Base-by-base conservation (phyloP, 2,888 invertebrate genomes). In the Chorisops tibialis region DNA sequence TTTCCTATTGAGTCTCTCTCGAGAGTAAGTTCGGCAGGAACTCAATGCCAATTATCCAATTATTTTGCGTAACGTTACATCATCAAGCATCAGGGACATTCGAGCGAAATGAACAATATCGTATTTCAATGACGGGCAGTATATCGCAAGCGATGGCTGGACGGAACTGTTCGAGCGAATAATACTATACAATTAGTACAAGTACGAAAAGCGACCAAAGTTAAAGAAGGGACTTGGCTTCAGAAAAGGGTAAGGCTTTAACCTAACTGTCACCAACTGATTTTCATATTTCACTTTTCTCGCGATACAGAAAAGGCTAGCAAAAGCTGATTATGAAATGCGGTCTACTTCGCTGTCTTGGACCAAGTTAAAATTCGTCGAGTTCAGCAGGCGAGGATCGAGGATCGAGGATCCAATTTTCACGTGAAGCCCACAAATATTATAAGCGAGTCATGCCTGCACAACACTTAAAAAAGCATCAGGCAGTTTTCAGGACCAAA, bases 401-500 rank as follows among this genome's bases (percentile, higher is more conserved):
- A 68, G 75, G 67, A 38, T 70, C 74, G 63, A 77, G 72, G 39
- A 69, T 81, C 63, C 71, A 68, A 37, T 79, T 75, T 67, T 78
- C 77, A 1, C 68, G 70, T 9, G 69, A 66, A 19, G 79, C 80
- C 30, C 72, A 73, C 1, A 66, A 71, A 38, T 71, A 74, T 48
- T 62, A 75, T 0, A 75, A 77, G 52, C 76, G 71, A 66, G 72
- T 67, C 2, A 76, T 80, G 74, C 69, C 74, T 0, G 67, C 71
- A 2, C 67, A 71, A 21, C 82, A 82, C 70, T 68, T 80, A 12
- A 69, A 72, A 45, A 71, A 73, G 51, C 82, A 82, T 68, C 1
- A 39, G 18, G 18, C 70, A 37, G 14, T 19, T 22, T 41, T 14
- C 35, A 0, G 65, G 59, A 11, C 14, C 35, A 11, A 65, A 64